Percentiles rank a stretch among this genome's conserved stretches.
These are phyloP conservation scores for Lytechinus pictus DNA, from an alignment of 35 echinoderm and acorn worm genomes.

Conservation along the genomic window DNA sequence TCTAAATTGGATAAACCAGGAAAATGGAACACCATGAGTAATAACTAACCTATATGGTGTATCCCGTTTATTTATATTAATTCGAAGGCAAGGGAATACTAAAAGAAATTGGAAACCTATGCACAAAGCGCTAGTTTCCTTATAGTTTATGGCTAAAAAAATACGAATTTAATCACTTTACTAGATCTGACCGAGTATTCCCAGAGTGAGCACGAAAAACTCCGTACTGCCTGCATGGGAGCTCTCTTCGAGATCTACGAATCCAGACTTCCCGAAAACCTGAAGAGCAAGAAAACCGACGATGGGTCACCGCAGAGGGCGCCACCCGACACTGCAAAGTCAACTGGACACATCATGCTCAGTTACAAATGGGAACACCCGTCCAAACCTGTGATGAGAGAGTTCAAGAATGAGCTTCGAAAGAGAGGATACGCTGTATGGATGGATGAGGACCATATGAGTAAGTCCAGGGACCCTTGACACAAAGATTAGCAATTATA, in stretches of 20 bases:
- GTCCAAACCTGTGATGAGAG: conserved; percentile 34
- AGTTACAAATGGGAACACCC: conserved; percentile 51
- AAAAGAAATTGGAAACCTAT: too few species aligned
- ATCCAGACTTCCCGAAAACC: not conserved
- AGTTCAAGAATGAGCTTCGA: conserved; percentile 9
- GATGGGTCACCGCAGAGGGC: not conserved
- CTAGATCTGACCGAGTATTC: conserved; percentile 8
- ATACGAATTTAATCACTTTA: not conserved
- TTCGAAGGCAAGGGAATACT: too few species aligned
- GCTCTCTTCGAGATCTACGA: conserved; percentile 25
- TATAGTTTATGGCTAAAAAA: too few species aligned
- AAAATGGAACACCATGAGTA: too few species aligned
- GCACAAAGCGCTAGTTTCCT: too few species aligned
- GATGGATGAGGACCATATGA: conserved; percentile 55
- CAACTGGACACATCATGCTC: conserved; percentile 30
- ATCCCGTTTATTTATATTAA: too few species aligned
- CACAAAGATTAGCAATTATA: too few species aligned
- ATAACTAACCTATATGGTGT: too few species aligned
- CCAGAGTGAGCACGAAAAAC: not conserved
- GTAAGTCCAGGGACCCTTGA: not conserved
- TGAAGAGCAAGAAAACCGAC: not conserved
- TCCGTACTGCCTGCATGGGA: not conserved
- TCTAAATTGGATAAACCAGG: too few species aligned
- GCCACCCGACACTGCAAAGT: not conserved
- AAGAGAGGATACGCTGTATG: conserved; percentile 33